Conservation (phyloP, 2,797 vertebrate species). For the Pangasius mekongensis region DNA sequence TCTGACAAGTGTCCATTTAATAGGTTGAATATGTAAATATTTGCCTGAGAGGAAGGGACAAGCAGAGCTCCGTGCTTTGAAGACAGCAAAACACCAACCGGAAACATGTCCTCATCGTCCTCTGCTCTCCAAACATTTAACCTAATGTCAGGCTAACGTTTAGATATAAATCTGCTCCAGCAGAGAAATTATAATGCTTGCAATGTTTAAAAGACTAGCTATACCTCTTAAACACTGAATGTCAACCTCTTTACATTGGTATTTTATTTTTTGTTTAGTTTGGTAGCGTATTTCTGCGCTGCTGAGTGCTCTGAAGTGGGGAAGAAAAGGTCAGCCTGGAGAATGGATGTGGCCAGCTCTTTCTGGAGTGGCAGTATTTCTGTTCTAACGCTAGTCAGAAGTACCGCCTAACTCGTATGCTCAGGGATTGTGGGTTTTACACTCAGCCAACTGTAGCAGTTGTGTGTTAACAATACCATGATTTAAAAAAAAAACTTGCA, state of each 20-base stretch:
- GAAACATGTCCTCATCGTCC: slow-evolving; percentile 61
- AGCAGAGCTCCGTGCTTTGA: slow-evolving; percentile 67
- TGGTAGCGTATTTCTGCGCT: slow-evolving; percentile 11
- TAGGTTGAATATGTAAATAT: slow-evolving; percentile 75
- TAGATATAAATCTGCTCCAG: slow-evolving; percentile 71
- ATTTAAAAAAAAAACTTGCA: not conserved
- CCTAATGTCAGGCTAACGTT: slow-evolving; percentile 70
- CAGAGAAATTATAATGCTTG: slow-evolving; percentile 72
- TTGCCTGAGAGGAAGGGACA: slow-evolving; percentile 60
- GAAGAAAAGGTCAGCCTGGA: slow-evolving; percentile 27
- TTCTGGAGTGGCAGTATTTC: not conserved
- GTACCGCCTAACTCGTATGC: not conserved
- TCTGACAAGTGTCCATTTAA: slow-evolving; percentile 68
- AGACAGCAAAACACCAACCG: slow-evolving; percentile 63
- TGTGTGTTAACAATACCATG: not conserved
- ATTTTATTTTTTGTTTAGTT: slow-evolving; percentile 53
- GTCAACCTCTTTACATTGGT: slow-evolving; percentile 62
- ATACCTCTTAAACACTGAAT: slow-evolving; percentile 64
- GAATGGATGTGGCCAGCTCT: not conserved
- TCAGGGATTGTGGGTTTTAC: slow-evolving; percentile 6
- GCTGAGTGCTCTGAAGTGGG: slow-evolving; percentile 28
- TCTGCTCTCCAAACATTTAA: slow-evolving; percentile 74
- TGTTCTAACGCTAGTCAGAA: not conserved
- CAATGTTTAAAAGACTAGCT: slow-evolving; percentile 69
- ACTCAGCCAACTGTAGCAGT: not conserved